phyloP scores from a whole-genome alignment of 2,113 vertebrate species.

The Scophthalmus maximus region DNA sequence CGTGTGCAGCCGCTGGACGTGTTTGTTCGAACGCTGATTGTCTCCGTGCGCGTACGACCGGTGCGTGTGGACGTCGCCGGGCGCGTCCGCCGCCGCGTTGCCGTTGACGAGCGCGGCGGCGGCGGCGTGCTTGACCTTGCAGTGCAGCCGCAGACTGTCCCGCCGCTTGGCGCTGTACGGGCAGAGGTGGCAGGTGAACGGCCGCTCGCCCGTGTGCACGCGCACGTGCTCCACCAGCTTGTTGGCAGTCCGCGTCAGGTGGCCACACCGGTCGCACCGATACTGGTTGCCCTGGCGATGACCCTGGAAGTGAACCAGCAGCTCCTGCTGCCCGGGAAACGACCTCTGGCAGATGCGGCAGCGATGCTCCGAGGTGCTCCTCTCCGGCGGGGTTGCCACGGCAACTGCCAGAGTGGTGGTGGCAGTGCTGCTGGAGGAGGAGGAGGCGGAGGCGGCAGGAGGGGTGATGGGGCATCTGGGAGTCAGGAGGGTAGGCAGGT shows the following conservation, averaged over 20 bases:
- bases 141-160: conserved; percentile 99
- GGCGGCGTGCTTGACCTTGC: conserved; percentile 94
- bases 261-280: conserved; percentile 97
- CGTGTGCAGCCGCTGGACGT: conserved; percentile 79
- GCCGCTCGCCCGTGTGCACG: conserved; percentile 98
- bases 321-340: conserved; percentile 96
- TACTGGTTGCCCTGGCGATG: conserved; percentile 99
- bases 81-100: conserved; percentile 69
- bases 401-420: conserved; percentile 86
- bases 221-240: conserved; percentile 99
- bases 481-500: conserved; percentile 36
- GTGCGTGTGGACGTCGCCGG: conserved; percentile 68
- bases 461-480: conserved; percentile 64
- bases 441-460: conserved; percentile 32
- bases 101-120: conserved; percentile 89
- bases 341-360: conserved; percentile 98
- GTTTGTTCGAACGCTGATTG: conserved; percentile 75
- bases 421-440: conserved; percentile 83
- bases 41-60: conserved; percentile 65
- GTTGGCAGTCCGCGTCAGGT: conserved; percentile 99
- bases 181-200: conserved; percentile 99
- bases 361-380: conserved; percentile 85
- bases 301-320: conserved; percentile 96
- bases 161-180: conserved; percentile 99
- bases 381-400: conserved; percentile 79